Base-by-base conservation (phyloP, 2,113 vertebrate genomes). In the Marmota flaviventris region DNA sequence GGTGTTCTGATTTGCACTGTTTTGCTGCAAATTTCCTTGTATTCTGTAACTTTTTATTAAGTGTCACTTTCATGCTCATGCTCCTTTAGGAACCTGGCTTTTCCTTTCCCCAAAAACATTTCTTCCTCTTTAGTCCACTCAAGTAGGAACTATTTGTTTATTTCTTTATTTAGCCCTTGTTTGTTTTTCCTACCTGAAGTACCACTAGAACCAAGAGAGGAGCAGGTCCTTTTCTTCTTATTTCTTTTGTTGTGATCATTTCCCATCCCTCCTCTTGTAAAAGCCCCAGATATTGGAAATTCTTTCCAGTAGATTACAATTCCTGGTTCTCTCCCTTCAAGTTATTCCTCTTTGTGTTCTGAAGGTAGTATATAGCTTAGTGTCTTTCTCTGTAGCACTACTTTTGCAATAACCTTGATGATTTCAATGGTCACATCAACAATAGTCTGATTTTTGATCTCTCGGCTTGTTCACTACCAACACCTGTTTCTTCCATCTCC, bases 401-500 rank as follows among this genome's bases (percentile, higher is more conserved):
- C 8, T 39, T 92, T 37, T 37, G 12, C 65, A n/a, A n/a, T 2
- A 10, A n/a, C 32, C 65, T 16, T 18, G 20, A 37, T n/a, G 51
- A 82, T 24, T 25, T 76, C 81, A 85, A 32, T 5, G 37, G n/a
- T n/a, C 69, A 58, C 67, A 39, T 25, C 18, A 61, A 27, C 25
- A 37, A 3, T 1, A 32, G 25, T 45, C 16, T 72, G 77, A 18
- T 16, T 56, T 81, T 51, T 39, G 32, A 39, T 39, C 34, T n/a
- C 8, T 22, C 45, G 75, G 48, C 76, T 17, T 16, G n/a, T 70
- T 51, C 45, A 7, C 24, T 34, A 53, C 32, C 61, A 18, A 9
- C 5, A 11, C 1, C 3, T 25, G 2, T 20, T 12, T 32, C 22
- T 9, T n/a, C 69, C 5, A 9, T 73, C 39, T 12, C 0, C 1